Evolutionary conservation across 2,797 vertebrate genomes (phyloP).

Genomic region (Setipinna tenuifilis): DNA sequence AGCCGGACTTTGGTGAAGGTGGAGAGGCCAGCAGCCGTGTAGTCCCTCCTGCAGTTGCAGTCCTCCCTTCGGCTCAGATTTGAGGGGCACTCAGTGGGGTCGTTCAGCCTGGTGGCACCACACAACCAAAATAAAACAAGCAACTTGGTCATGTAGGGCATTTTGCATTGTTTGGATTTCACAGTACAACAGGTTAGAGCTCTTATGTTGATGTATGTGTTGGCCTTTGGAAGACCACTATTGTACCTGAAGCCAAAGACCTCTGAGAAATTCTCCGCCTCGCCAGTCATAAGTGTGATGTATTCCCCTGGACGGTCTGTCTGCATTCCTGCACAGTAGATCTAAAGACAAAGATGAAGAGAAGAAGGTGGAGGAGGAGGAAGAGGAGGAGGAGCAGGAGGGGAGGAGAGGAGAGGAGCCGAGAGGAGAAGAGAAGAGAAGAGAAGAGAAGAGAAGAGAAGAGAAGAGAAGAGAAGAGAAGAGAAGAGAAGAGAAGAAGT

Average conservation of each 20-base stretch:
- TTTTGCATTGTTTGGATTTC: constrained; percentile 37
- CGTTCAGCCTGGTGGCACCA: constrained; percentile 83
- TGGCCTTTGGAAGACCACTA: constrained; percentile 34
- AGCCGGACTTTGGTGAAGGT: constrained; percentile 92
- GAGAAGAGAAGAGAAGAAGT: constrained; percentile 28
- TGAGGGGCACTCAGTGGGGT: constrained; percentile 92
- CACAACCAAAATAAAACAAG: neutral
- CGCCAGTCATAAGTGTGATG: constrained; percentile 84
- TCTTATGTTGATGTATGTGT: constrained; percentile 28
- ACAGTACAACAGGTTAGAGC: neutral
- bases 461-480: neutral
- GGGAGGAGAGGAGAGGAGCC: constrained; percentile 19
- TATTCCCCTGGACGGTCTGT: constrained; percentile 89
- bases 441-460: constrained; percentile 27
- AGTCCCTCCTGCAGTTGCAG: constrained; percentile 91
- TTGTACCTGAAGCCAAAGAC: constrained; percentile 94
- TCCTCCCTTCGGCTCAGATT: constrained; percentile 89
- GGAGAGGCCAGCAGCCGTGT: constrained; percentile 88
- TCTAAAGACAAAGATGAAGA: constrained; percentile 67
- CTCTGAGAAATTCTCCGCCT: constrained; percentile 94
- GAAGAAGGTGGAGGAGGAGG: neutral
- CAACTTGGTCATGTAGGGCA: neutral
- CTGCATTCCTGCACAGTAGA: constrained; percentile 93
- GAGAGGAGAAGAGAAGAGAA: neutral
- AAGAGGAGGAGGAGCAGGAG: constrained; percentile 25